Conservation (phyloP, 1,140 invertebrate species). For the Pinna nobilis region DNA sequence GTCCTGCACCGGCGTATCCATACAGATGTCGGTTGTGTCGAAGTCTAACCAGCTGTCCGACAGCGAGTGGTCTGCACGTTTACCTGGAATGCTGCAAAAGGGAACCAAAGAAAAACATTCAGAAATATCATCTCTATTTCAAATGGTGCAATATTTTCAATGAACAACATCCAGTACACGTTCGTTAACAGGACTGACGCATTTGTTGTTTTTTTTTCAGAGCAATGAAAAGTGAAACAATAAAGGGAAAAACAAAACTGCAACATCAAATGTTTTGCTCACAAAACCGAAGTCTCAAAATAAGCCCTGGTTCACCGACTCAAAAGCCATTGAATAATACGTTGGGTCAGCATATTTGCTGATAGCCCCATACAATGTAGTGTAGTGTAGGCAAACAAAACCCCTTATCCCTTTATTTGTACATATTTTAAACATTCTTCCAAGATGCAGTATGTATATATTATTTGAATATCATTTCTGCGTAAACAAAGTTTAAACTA, state of each 20-base stretch:
- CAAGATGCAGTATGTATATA: no score
- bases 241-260: background rate
- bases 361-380: no score
- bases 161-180: background rate
- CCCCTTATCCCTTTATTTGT: no score
- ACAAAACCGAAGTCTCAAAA: no score
- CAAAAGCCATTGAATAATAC: no score
- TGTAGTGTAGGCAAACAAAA: no score
- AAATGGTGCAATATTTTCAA: background rate
- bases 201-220: background rate
- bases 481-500: no score
- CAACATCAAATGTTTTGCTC: background rate
- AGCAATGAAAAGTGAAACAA: background rate
- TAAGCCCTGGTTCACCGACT: no score
- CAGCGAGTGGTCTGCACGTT: background rate
- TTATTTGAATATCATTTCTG: no score
- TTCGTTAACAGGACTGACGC: background rate
- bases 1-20: background rate
- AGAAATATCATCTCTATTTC: background rate
- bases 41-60: conserved; percentile 20
- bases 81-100: background rate
- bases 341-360: no score
- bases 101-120: background rate
- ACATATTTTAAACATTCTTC: no score
- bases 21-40: background rate